Percentiles rank a stretch among this genome's conserved stretches.
These are phyloP conservation scores for Clarias fuscus DNA, from an alignment of 2,797 vertebrate genomes.

Conservation along the genomic window DNA sequence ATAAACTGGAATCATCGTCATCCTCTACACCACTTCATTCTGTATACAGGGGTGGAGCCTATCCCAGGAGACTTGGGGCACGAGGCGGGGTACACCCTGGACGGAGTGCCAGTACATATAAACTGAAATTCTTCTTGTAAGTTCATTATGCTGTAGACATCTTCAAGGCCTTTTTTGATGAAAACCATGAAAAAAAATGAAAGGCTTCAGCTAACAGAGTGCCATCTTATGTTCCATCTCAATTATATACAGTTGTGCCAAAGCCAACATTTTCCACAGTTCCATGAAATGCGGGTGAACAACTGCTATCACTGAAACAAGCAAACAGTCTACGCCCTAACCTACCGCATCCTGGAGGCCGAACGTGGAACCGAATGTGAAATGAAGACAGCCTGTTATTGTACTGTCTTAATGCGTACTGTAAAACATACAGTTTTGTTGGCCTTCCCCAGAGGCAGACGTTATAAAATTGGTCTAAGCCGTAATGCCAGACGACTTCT, in stretches of 20 bases:
- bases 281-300: slow-evolving; percentile 14
- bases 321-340: slow-evolving; percentile 17
- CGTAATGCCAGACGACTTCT: slow-evolving; percentile 20
- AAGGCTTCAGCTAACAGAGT: slow-evolving; percentile 22
- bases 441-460: neutral
- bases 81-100: too few relatives aligned
- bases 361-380: slow-evolving; percentile 9
- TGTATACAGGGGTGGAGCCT: too few relatives aligned
- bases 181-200: neutral
- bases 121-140: neutral
- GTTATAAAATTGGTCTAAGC: neutral
- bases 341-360: slow-evolving; percentile 12
- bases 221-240: slow-evolving; percentile 17
- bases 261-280: slow-evolving; percentile 30
- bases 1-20: too few relatives aligned
- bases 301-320: slow-evolving; percentile 27
- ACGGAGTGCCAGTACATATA: too few relatives aligned
- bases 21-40: too few relatives aligned
- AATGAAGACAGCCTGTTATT: slow-evolving; percentile 3
- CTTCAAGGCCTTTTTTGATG: neutral
- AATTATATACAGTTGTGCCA: slow-evolving; percentile 29
- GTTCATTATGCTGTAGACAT: neutral
- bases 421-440: slow-evolving; percentile 3
- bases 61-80: too few relatives aligned
- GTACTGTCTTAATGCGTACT: neutral